A percentile compares a stretch with the other conserved stretches of the same genome.
Evolutionary conservation across 2,888 invertebrate genomes (phyloP).

Genomic region (Ceriagrion tenellum): DNA sequence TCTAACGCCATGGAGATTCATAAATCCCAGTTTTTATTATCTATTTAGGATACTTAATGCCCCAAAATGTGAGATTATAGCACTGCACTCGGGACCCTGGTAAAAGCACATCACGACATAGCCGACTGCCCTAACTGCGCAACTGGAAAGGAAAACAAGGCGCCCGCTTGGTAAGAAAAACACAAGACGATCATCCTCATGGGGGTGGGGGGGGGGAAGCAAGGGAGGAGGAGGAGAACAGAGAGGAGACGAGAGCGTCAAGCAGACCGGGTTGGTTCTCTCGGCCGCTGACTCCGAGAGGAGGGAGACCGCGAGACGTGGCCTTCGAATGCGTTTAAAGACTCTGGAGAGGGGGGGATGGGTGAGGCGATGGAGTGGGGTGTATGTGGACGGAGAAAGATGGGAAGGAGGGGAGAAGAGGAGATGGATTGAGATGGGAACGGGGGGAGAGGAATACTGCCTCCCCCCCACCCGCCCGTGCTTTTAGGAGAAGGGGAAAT

Average conservation of each 20-base stretch:
- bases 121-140: not conserved
- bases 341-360: not conserved
- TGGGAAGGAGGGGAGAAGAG: not conserved
- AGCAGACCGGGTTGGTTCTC: not conserved
- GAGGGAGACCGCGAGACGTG: not conserved
- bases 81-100: not conserved
- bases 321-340: constrained; percentile 21
- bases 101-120: not conserved
- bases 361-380: too few species aligned
- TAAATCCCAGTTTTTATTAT: too few species aligned
- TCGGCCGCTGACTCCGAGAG: not conserved
- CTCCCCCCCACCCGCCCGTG: too few species aligned
- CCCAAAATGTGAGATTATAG: too few species aligned
- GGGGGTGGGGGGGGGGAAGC: not conserved
- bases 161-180: not conserved
- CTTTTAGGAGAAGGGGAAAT: not conserved
- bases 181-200: not conserved
- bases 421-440: not conserved
- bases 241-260: not conserved
- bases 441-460: constrained; percentile 45
- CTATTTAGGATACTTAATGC: too few species aligned
- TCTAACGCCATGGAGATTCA: too few species aligned
- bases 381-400: not conserved
- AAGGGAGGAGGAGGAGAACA: not conserved
- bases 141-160: not conserved